A percentile compares a stretch with the other conserved stretches of the same genome.
Evolutionary conservation across 1,140 invertebrate species (phyloP).

Genomic region (Sesamia nonagrioides): DNA sequence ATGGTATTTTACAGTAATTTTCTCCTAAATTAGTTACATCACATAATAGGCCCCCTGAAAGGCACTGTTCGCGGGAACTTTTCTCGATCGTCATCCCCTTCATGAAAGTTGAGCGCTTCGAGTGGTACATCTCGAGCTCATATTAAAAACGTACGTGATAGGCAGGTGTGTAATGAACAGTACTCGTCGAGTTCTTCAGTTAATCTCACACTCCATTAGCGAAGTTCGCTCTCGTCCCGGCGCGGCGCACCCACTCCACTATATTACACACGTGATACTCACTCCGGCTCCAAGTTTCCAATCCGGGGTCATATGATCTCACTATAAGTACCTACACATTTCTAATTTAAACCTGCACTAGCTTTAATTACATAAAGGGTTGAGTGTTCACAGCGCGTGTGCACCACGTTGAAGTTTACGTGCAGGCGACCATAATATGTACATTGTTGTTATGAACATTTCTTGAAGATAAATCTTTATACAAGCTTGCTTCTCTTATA

Average conservation of each 20-base stretch:
- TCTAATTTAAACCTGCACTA: neutral
- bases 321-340: constrained; percentile 1
- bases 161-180: constrained; percentile 53
- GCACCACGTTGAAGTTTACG: too few species aligned
- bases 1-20: neutral
- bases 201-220: constrained; percentile 61
- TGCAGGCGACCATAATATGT: too few species aligned
- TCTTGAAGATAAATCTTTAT: too few species aligned
- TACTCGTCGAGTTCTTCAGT: constrained; percentile 41
- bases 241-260: neutral
- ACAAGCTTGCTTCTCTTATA: too few species aligned
- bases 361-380: constrained; percentile 19
- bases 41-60: neutral
- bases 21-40: too few species aligned
- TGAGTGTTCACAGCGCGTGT: neutral
- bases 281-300: neutral
- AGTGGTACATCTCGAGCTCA: constrained; percentile 24
- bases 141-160: constrained; percentile 57
- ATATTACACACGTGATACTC: neutral
- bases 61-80: neutral
- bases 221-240: constrained; percentile 42
- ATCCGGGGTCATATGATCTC: neutral
- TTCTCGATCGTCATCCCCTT: constrained; percentile 16
- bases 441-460: too few species aligned
- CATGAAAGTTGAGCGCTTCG: constrained; percentile 9